Evolutionary conservation across 2,888 invertebrate genomes (phyloP).

Genomic region (Plebejus anna): DNA sequence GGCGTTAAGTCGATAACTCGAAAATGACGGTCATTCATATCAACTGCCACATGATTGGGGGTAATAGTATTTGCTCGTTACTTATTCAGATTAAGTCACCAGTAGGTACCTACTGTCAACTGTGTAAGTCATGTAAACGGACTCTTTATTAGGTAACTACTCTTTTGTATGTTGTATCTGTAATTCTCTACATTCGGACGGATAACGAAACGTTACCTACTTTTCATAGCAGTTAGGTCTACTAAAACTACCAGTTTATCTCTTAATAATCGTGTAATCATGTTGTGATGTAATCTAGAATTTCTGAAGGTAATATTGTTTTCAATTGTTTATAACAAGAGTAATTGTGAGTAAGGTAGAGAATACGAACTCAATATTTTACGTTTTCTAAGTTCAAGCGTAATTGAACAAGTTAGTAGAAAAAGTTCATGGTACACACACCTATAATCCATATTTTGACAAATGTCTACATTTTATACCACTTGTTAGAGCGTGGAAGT

Average conservation of each 20-base stretch:
- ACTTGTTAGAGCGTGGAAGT: slow-evolving; percentile 22
- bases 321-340: not conserved
- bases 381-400: not conserved
- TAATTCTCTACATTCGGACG: too few relatives aligned
- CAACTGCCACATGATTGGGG: slow-evolving; percentile 55
- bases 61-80: slow-evolving; percentile 59
- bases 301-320: too few relatives aligned
- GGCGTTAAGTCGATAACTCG: slow-evolving; percentile 77
- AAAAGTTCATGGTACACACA: not conserved
- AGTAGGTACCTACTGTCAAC: too few relatives aligned
- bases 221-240: too few relatives aligned
- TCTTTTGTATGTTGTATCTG: too few relatives aligned
- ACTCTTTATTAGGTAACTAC: not conserved
- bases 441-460: not conserved
- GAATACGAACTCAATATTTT: not conserved
- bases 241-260: too few relatives aligned
- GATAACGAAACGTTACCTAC: too few relatives aligned
- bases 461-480: not conserved
- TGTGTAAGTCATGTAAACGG: not conserved
- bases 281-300: too few relatives aligned
- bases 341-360: not conserved
- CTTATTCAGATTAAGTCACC: slow-evolving; percentile 47
- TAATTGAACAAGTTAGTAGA: not conserved
- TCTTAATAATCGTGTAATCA: too few relatives aligned
- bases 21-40: slow-evolving; percentile 73